Percentiles rank a stretch among this genome's conserved stretches.
These are phyloP conservation scores for Heliconius cydno DNA, from an alignment of 2,888 invertebrate species.

Conservation along the genomic window DNA sequence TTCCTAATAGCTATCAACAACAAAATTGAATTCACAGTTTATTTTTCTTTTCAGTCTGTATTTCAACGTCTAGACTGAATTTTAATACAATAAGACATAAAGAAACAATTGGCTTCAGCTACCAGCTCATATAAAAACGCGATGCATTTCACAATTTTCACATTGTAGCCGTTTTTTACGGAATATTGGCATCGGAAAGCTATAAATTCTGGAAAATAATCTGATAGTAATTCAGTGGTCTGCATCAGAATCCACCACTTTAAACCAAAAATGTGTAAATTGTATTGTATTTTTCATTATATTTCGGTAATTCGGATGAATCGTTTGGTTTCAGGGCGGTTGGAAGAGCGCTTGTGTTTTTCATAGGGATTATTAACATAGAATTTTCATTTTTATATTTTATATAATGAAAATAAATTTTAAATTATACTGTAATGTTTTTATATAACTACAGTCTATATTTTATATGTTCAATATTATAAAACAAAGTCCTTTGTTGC, in stretches of 20 bases:
- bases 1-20: background rate
- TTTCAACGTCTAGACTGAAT: constrained; percentile 13
- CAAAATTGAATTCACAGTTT: background rate
- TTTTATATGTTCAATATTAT: too few relatives aligned
- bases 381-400: background rate
- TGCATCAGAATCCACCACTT: constrained; percentile 31
- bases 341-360: constrained; percentile 6
- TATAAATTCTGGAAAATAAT: constrained; percentile 48
- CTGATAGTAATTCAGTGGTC: constrained; percentile 45
- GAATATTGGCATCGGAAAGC: constrained; percentile 44
- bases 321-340: constrained; percentile 11
- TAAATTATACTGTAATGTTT: too few relatives aligned
- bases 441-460: too few relatives aligned
- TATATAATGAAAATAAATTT: too few relatives aligned
- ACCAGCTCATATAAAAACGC: constrained; percentile 12
- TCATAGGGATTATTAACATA: background rate
- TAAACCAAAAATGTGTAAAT: constrained; percentile 42
- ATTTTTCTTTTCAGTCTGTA: background rate
- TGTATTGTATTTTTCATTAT: constrained; percentile 25
- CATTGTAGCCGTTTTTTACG: constrained; percentile 40
- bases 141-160: constrained; percentile 34
- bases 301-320: constrained; percentile 23
- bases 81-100: constrained; percentile 4
- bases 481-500: too few relatives aligned
- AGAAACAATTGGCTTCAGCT: constrained; percentile 15